phyloP scores from a whole-genome alignment of 2,888 invertebrate genomes.

The Parnassius glacialis region DNA sequence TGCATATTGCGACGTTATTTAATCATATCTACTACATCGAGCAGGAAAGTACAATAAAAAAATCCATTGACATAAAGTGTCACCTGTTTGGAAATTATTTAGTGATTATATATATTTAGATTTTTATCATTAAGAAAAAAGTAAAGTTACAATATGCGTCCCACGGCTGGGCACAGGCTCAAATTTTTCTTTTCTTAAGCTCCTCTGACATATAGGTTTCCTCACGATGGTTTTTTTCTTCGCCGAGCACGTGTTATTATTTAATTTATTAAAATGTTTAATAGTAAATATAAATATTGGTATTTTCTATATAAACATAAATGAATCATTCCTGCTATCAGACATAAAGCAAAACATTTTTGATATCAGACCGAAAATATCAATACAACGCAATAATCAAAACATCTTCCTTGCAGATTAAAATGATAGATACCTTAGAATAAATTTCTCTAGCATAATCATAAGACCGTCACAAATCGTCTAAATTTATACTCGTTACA shows the following conservation, averaged over 20 bases:
- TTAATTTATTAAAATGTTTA: too few species aligned
- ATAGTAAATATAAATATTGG: too few species aligned
- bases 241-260: too few species aligned
- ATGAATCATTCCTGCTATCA: background rate
- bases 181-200: too few species aligned
- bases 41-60: constrained; percentile 6
- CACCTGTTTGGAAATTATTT: background rate
- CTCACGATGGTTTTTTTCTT: too few species aligned
- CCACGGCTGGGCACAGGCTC: too few species aligned
- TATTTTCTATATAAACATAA: too few species aligned
- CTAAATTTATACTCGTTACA: constrained; percentile 3
- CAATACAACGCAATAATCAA: constrained; percentile 3
- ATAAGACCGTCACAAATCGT: constrained; percentile 13
- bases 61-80: background rate
- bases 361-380: constrained; percentile 1
- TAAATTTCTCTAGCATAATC: constrained; percentile 18
- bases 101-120: background rate
- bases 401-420: constrained; percentile 33
- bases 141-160: too few species aligned
- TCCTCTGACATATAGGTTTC: too few species aligned
- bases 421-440: constrained; percentile 39
- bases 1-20: constrained; percentile 69
- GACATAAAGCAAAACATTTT: background rate
- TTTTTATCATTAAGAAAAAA: background rate
- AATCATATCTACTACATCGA: constrained; percentile 31